phyloP scores from a whole-genome alignment of 2,888 invertebrate species.

The Poecilobothrus nobilitatus region DNA sequence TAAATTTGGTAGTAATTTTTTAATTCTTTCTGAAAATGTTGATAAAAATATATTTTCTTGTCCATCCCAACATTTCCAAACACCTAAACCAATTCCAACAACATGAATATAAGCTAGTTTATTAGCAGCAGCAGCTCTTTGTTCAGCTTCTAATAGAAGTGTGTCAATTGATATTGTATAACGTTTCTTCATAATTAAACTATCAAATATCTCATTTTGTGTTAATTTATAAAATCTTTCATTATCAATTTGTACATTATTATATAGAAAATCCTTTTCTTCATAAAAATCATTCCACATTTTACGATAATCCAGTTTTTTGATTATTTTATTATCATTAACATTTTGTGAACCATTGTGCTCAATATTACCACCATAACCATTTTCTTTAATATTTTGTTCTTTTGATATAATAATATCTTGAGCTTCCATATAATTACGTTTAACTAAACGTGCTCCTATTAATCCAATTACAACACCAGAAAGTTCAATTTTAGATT shows the following conservation, averaged over 20 bases:
- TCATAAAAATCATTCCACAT: slow-evolving; percentile 33
- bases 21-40: slow-evolving; percentile 53
- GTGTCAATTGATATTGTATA: slow-evolving; percentile 53
- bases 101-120: slow-evolving; percentile 55
- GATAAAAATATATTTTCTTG: slow-evolving; percentile 56
- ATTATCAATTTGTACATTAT: slow-evolving; percentile 27
- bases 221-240: slow-evolving; percentile 32
- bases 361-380: slow-evolving; percentile 37
- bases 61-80: slow-evolving; percentile 54
- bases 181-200: slow-evolving; percentile 41
- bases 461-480: slow-evolving; percentile 48
- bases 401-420: slow-evolving; percentile 46
- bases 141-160: slow-evolving; percentile 53
- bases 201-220: slow-evolving; percentile 37
- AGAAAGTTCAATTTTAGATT: slow-evolving; percentile 41
- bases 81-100: slow-evolving; percentile 58
- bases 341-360: not conserved
- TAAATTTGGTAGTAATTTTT: slow-evolving; percentile 45
- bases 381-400: slow-evolving; percentile 47
- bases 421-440: slow-evolving; percentile 47
- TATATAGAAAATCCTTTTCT: slow-evolving; percentile 25
- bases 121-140: slow-evolving; percentile 46
- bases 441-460: slow-evolving; percentile 45
- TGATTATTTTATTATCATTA: slow-evolving; percentile 13
- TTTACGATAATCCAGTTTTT: slow-evolving; percentile 22